phyloP scores from a whole-genome alignment of 2,113 vertebrate genomes.

The Upupa epops region DNA sequence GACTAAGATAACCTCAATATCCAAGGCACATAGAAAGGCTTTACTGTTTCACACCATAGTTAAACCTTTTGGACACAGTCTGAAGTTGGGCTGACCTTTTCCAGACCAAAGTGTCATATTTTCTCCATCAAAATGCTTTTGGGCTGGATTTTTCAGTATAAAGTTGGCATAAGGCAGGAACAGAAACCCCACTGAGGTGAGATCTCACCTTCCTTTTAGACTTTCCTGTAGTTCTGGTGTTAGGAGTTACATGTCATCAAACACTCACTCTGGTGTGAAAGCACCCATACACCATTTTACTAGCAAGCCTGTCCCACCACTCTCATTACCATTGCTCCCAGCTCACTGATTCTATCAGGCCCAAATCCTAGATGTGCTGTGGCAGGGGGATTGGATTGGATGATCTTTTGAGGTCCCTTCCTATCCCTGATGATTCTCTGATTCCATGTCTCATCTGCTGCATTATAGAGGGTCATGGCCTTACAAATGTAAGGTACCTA shows the following conservation, averaged over 20 bases:
- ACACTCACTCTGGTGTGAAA: background rate
- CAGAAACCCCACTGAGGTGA: background rate
- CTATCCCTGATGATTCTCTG: too few species aligned
- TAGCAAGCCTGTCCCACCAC: background rate
- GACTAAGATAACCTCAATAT: background rate
- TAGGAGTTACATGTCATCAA: background rate
- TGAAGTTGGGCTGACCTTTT: background rate
- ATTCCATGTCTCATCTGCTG: background rate
- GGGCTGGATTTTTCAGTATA: background rate
- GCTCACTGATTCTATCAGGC: background rate
- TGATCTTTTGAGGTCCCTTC: too few species aligned
- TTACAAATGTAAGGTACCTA: background rate
- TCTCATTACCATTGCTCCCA: background rate
- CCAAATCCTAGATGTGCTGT: background rate
- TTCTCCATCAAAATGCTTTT: background rate
- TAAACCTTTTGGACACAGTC: background rate
- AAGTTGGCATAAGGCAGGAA: background rate
- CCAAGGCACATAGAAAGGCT: background rate
- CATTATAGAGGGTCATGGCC: fast-evolving
- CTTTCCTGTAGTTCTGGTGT: background rate
- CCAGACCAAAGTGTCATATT: background rate
- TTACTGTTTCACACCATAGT: background rate
- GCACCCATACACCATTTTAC: background rate
- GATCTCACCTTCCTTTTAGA: background rate
- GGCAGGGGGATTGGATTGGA: too few species aligned